Base-by-base conservation (phyloP, 2,113 vertebrate species). In the Hemiscyllium ocellatum region DNA sequence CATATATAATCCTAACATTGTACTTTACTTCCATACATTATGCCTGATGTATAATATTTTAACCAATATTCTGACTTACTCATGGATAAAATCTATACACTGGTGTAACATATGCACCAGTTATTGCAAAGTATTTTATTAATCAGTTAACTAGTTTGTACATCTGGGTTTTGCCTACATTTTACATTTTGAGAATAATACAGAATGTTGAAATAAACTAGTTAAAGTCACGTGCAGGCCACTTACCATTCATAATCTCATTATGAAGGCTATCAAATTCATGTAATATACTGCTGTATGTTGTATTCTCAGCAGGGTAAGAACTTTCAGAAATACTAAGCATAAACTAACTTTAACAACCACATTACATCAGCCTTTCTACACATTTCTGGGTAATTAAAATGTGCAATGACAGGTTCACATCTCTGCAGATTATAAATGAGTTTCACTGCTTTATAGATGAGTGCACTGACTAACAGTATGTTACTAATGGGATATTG, bases 401-500 rank as follows among this genome's bases (percentile, higher is more conserved):
- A 95, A 72, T 95, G 69, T 70, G 68, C 68, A 20, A 12, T 72
- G 69, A 72, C 94, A 95, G 50, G 69, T 95, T 95, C 94, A 52
- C 37, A 50, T 95, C 76, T 47, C 94, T 76, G 68, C 42, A 72
- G 94, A 95, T 95, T 72, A 50, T 95, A 76, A 95, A 72, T 95
- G 94, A 95, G 94, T 95, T 95, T 52, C 68, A 52, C n/a, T 95
- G 37, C 22, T 29, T 72, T 72, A 95, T 65, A 95, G 94, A 52
- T 72, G 94, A 72, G 26, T 47, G 68, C 68, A 72, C 42, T 72
- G 69, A 72, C 24, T 95, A 68, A 95, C 69, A 95, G 94, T 95
- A 6, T 52, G 94, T 24, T 52, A 76, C 68, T 95, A 72, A 95
- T 95, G 24, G 94, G 94, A 95, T 95, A 95, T 95, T 95, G 69